A percentile compares a stretch with the other conserved stretches of the same genome.
Evolutionary conservation across 2,797 vertebrate genomes (phyloP).

Genomic region (Diceros bicornis): DNA sequence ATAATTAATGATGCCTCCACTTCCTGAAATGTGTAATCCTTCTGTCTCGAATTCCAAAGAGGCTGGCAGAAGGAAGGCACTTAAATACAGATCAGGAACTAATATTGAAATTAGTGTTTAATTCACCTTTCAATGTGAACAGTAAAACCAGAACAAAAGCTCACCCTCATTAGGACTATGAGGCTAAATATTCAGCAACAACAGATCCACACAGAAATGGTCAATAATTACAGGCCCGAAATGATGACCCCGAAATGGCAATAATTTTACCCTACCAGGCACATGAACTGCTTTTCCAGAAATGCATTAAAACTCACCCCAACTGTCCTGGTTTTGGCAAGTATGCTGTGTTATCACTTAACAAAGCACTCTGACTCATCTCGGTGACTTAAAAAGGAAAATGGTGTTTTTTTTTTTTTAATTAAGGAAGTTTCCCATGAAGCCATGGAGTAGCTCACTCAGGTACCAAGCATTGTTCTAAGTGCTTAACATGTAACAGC

Average conservation of each 20-base stretch:
- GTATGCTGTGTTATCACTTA: not conserved
- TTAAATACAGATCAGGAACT: conserved; percentile 71
- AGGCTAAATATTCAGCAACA: not conserved
- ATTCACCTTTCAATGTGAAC: conserved; percentile 71
- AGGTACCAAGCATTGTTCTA: not conserved
- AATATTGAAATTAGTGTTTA: conserved; percentile 77
- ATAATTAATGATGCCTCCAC: conserved; percentile 76
- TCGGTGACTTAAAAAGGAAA: conserved; percentile 22
- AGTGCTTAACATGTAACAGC: fast-evolving
- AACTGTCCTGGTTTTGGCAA: not conserved
- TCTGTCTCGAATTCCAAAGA: conserved; percentile 71
- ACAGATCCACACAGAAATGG: not conserved
- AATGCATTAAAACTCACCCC: not conserved
- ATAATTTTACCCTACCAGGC: not conserved
- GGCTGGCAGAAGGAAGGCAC: conserved; percentile 60
- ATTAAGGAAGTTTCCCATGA: not conserved
- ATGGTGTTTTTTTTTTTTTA: not conserved
- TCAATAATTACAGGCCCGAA: not conserved
- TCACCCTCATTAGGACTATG: not conserved
- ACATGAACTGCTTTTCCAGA: conserved; percentile 5
- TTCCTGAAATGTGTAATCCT: conserved; percentile 78
- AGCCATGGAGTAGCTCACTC: not conserved
- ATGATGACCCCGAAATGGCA: not conserved
- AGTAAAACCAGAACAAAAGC: conserved; percentile 71
- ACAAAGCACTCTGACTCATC: not conserved